Base-by-base conservation (phyloP, 2,797 vertebrate species). In the Nannoperca obscura region DNA sequence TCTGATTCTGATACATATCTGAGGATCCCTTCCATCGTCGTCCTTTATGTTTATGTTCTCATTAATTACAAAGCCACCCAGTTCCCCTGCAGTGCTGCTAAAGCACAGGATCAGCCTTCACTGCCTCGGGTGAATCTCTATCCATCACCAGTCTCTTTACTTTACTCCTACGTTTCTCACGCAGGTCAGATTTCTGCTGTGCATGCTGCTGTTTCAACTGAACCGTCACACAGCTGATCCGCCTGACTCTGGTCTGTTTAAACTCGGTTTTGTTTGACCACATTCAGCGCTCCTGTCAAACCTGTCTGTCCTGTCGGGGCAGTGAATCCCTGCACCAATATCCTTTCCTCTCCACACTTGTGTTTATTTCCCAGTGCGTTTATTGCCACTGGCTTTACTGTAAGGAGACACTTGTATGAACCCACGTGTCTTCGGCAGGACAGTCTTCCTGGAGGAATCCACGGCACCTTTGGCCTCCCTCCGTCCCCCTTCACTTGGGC, bases 361-460 rank as follows among this genome's bases (percentile, higher is more conserved):
- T 24, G 7, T 8, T 62, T 3, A 11, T 47, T 36, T 60, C 1
- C 53, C 2, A 14, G 5, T 1, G 15, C 15, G 7, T 38, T 20
- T 55, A 38, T 0, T 24, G 15, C 7, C 3, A 22, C 17, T 57
- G 5, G 11, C 13, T 27, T 27, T 27, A 27, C 24, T 27, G 24
- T 27, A n/a, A 40, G 54, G 60, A 77, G 86, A 97, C 94, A 92
- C 68, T 94, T 95, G 92, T 91, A 89, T 67, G 88, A 78, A 36
- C 76, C 74, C 62, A 71, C 74, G 46, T 94, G 84, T 44, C 94
- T 94, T 66, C 94, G 92, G 63, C 91, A 30, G 53, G 96, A 93
- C 54, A 91, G 86, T 87, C 93, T 97, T 90, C 97, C 98, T 4
- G 98, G 97, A 78, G 97, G 97, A 52, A 98, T 91, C 97, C 97